Base-by-base conservation (phyloP, 2,888 invertebrate genomes). In the Nomada fucata region DNA sequence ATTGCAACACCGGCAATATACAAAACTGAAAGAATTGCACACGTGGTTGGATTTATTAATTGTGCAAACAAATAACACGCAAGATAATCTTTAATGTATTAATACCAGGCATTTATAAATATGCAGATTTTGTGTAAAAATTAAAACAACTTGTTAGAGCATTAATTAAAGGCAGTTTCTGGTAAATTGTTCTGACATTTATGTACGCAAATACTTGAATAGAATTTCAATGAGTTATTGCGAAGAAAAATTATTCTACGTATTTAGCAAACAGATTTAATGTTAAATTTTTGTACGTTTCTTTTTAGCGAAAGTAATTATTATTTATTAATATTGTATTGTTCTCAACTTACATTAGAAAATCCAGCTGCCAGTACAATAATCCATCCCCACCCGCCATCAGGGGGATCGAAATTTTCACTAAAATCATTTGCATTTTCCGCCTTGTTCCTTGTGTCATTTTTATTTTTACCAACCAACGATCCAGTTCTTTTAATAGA, bases 351-450 rank as follows among this genome's bases (percentile, higher is more conserved):
- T 94, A 97, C 97, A 92, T 96, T 97, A 71, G 96, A 96, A 89
- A 96, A 94, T 86, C 97, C 97, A 67, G 96, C 96, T 5, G 96
- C 97, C 9, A 96, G 90, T 47, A 96, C 95, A 26, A 97, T 95
- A 91, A 96, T 94, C 97, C 97, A 97, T 0, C 96, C 96, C 96
- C 97, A 97, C 0, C 97, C 97, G 5, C 97, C 97, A 92, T 97
- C 97, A 0, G 97, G 97, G 0, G 97, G 95, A 63, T 95, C 93
- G 88, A 96, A 96, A 72, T 95, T 95, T 0, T 80, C 79, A 10
- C 13, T 29, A 0, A 2, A 36, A 42, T 53, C 20, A 15, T 64
- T 15, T 26, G n/a, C 20, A 18, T 53, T 65, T 42, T 65, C 11
- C 3, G 13, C 20, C 60, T 53, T 15, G 23, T 60, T 4, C 1